These are phyloP conservation scores for Ammodytes dubius DNA, from an alignment of 2,113 vertebrate genomes.

Conservation along the genomic window DNA sequence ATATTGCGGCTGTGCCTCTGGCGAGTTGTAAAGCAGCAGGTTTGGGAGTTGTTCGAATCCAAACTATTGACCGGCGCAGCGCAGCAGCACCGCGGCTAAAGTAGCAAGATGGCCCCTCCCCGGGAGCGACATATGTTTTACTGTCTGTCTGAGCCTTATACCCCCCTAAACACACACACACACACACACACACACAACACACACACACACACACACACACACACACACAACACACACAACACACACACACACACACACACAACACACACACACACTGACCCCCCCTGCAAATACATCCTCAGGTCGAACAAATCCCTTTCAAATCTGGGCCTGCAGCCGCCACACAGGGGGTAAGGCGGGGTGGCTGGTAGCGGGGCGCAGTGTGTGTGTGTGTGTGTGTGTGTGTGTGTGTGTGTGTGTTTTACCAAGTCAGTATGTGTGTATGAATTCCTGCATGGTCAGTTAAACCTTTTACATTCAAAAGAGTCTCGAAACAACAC, in stretches of 20 bases:
- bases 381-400: constrained; percentile 26
- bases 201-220: constrained; percentile 45
- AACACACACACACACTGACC: constrained; percentile 25
- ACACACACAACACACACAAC: constrained; percentile 42
- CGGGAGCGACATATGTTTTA: constrained; percentile 86
- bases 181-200: constrained; percentile 34
- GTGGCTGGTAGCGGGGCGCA: constrained; percentile 1
- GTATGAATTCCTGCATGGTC: constrained; percentile 32
- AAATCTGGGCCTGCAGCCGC: constrained; percentile 81
- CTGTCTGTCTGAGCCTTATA: constrained; percentile 78
- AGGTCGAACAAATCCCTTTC: constrained; percentile 82
- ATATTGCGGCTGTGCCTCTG: constrained; percentile 77
- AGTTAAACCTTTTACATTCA: constrained; percentile 15
- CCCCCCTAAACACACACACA: not conserved
- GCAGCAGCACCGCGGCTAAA: constrained; percentile 63
- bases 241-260: constrained; percentile 44
- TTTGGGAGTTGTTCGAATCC: constrained; percentile 53
- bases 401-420: constrained; percentile 11
- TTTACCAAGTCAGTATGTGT: constrained; percentile 9
- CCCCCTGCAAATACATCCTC: constrained; percentile 63
- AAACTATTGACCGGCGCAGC: constrained; percentile 51
- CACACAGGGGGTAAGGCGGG: constrained; percentile 69
- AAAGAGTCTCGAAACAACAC: not conserved
- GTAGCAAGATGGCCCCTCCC: constrained; percentile 77
- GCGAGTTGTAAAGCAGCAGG: constrained; percentile 81